Conservation (phyloP, 2,888 invertebrate species). For the Fabriciana adippe region DNA sequence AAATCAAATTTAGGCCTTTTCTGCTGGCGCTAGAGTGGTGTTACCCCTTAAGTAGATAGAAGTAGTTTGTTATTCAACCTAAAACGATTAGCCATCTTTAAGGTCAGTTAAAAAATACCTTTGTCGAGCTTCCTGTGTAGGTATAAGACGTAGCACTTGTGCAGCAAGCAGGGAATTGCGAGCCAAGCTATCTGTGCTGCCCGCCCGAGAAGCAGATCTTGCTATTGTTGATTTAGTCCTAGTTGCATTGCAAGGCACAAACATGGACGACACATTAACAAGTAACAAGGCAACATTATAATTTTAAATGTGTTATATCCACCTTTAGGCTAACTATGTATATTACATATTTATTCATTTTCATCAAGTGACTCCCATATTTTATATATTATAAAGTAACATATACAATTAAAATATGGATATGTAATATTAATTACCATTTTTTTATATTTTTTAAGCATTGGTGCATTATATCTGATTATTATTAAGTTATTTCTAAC, state of each 20-base stretch:
- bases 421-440: no score
- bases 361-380: no score
- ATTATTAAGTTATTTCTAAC: no score
- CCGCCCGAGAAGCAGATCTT: conserved; percentile 69
- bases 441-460: no score
- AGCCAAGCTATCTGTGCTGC: conserved; percentile 86
- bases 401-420: no score
- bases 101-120: conserved; percentile 68
- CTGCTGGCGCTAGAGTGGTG: no score
- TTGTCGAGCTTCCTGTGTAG: conserved; percentile 90
- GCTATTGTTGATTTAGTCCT: conserved; percentile 73
- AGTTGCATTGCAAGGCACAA: conserved; percentile 39
- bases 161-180: conserved; percentile 89
- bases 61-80: no score
- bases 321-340: not conserved
- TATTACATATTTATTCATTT: no score
- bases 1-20: no score
- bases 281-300: conserved; percentile 4
- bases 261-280: conserved; percentile 33
- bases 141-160: conserved; percentile 90
- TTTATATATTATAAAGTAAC: no score
- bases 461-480: no score
- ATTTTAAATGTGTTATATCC: not conserved
- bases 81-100: not conserved
- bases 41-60: no score